A percentile compares a stretch with the other conserved stretches of the same genome.
phyloP scores from a whole-genome alignment of 2,797 vertebrate genomes.

The Fundulus diaphanus region DNA sequence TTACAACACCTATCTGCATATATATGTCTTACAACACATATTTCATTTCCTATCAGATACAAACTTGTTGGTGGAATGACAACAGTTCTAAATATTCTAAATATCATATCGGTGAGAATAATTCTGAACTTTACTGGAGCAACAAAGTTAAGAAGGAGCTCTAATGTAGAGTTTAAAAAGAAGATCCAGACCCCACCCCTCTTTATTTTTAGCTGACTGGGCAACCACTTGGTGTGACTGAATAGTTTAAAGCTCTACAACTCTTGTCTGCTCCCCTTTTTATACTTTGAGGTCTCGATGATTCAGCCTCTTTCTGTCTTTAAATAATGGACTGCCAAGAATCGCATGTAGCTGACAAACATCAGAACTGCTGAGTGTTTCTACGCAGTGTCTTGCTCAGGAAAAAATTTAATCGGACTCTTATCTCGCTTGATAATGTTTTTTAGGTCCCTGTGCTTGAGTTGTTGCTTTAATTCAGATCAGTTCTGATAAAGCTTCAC shows the following conservation, averaged over 20 bases:
- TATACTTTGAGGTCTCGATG: not conserved
- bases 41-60: not conserved
- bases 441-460: not conserved
- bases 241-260: not conserved
- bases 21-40: too few relatives aligned
- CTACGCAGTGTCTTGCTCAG: not conserved
- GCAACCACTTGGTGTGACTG: not conserved
- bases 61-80: not conserved
- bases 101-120: not conserved
- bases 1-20: too few relatives aligned
- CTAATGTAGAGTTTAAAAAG: not conserved
- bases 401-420: not conserved
- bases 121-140: not conserved
- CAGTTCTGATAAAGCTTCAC: not conserved
- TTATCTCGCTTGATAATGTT: slow-evolving; percentile 11
- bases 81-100: not conserved
- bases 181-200: not conserved
- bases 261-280: not conserved
- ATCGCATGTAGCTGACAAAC: not conserved
- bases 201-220: not conserved
- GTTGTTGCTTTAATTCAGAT: slow-evolving; percentile 15
- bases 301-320: not conserved
- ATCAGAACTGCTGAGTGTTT: not conserved
- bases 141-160: not conserved
- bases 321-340: too few relatives aligned